Evolutionary conservation across 1,140 invertebrate species (phyloP).

Genomic region (Anagrus nilaparvatae): DNA sequence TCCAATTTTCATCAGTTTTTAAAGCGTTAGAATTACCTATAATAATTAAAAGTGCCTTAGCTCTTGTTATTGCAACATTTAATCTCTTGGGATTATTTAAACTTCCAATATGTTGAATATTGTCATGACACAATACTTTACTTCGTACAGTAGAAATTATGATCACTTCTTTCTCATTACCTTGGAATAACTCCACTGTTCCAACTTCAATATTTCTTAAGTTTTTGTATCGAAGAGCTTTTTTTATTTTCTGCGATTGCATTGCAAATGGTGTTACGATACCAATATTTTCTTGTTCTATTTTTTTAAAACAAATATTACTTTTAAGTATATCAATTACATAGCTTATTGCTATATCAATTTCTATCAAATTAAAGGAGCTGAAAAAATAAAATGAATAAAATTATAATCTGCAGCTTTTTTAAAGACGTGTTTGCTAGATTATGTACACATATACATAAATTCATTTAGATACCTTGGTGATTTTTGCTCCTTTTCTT

Average conservation of each 20-base stretch:
- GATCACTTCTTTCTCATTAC: conserved; percentile 55
- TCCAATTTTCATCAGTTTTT: conserved; percentile 47
- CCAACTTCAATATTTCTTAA: conserved; percentile 46
- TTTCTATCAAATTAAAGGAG: conserved; percentile 62
- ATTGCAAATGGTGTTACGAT: conserved; percentile 74
- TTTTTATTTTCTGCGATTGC: conserved; percentile 51
- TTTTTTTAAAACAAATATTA: conserved; percentile 33
- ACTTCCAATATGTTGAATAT: conserved; percentile 28
- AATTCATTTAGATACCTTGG: conserved; percentile 11
- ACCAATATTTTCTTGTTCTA: conserved; percentile 59
- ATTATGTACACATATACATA: conserved; percentile 4
- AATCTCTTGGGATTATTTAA: conserved; percentile 36
- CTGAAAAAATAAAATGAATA: conserved; percentile 34
- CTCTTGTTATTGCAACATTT: conserved; percentile 69
- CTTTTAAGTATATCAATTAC: conserved; percentile 41
- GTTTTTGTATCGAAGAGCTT: conserved; percentile 31
- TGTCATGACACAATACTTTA: conserved; percentile 47
- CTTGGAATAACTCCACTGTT: conserved; percentile 52
- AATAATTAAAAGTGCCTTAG: conserved; percentile 60
- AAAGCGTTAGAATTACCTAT: conserved; percentile 64
- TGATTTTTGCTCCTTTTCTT: conserved; percentile 19
- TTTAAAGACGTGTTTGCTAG: neutral
- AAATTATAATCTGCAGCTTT: conserved; percentile 2
- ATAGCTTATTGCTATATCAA: conserved; percentile 46
- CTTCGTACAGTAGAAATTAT: conserved; percentile 57